Evolutionary conservation across 2,113 vertebrate genomes (phyloP).

Genomic region (Cromileptes altivelis): DNA sequence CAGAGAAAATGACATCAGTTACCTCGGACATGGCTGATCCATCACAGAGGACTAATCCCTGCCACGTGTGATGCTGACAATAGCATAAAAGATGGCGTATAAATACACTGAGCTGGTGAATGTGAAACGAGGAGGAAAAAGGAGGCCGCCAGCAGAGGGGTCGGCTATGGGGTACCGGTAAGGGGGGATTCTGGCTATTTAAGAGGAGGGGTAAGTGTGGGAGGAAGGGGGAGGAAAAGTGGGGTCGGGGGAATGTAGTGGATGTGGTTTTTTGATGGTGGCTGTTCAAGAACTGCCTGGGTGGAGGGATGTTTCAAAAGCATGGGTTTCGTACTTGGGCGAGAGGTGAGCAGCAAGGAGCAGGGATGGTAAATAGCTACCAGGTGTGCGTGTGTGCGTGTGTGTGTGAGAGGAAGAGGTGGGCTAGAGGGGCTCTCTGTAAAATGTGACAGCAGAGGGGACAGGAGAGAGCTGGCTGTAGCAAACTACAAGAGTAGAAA

Average conservation of each 20-base stretch:
- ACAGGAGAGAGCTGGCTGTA: slow-evolving; percentile 77
- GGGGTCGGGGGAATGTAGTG: slow-evolving; percentile 36
- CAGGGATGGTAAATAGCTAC: slow-evolving; percentile 81
- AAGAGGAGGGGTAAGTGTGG: slow-evolving; percentile 7
- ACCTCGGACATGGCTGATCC: slow-evolving; percentile 26
- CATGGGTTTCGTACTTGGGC: slow-evolving; percentile 47
- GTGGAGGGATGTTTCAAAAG: slow-evolving; percentile 74
- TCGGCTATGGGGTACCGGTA: slow-evolving; percentile 41
- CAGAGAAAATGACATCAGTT: slow-evolving; percentile 31
- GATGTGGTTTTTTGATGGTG: slow-evolving; percentile 70
- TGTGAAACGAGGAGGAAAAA: slow-evolving; percentile 39
- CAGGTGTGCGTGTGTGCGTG: slow-evolving; percentile 75
- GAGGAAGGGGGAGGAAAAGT: slow-evolving; percentile 21
- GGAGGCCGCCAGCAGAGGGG: slow-evolving; percentile 24
- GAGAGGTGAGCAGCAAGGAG: slow-evolving; percentile 54
- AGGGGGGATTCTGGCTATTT: slow-evolving; percentile 25
- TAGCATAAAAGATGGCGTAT: slow-evolving; percentile 18
- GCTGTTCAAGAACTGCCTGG: slow-evolving; percentile 48
- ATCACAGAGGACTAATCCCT: slow-evolving; percentile 38
- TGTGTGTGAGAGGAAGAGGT: slow-evolving; percentile 18
- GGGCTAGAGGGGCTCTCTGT: slow-evolving; percentile 34
- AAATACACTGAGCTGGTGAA: slow-evolving; percentile 16
- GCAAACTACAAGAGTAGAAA: slow-evolving; percentile 1
- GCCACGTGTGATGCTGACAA: slow-evolving; percentile 59
- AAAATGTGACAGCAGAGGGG: slow-evolving; percentile 75